Conservation (phyloP, 2,113 vertebrate species). For the Anoplopoma fimbria region DNA sequence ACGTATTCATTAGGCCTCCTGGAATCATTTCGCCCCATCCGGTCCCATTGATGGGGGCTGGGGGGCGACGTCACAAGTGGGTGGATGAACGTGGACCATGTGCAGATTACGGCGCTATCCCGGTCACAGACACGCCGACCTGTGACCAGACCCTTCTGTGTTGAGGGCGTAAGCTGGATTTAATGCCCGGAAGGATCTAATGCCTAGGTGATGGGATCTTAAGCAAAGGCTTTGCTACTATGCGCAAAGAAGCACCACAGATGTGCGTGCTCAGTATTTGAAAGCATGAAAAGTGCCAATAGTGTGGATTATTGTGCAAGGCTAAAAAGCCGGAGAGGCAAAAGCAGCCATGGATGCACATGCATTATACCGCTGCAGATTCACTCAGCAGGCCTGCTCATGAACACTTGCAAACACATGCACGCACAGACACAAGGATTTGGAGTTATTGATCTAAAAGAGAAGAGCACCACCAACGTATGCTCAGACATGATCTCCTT, state of each 20-base stretch:
- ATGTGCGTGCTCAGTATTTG: constrained; percentile 42
- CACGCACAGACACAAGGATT: background rate
- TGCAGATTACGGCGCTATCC: constrained; percentile 70
- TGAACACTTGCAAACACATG: background rate
- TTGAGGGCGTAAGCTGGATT: constrained; percentile 66
- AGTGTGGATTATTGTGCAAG: constrained; percentile 54
- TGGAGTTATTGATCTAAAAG: background rate
- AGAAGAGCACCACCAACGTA: background rate
- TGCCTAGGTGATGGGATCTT: constrained; percentile 64
- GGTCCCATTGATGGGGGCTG: constrained; percentile 67
- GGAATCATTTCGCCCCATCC: constrained; percentile 69
- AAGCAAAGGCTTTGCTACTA: constrained; percentile 46
- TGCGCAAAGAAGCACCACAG: constrained; percentile 36
- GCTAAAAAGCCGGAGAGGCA: constrained; percentile 18
- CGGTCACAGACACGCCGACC: constrained; percentile 55
- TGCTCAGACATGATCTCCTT: background rate
- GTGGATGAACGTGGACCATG: constrained; percentile 65
- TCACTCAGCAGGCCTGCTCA: background rate
- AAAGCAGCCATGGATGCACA: constrained; percentile 33
- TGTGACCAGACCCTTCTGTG: constrained; percentile 51
- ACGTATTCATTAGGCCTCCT: constrained; percentile 77
- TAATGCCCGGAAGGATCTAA: constrained; percentile 63
- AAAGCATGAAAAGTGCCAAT: constrained; percentile 35
- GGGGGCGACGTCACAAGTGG: constrained; percentile 65
- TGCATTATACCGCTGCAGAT: constrained; percentile 48